Conservation (phyloP, 2,113 vertebrate species). For the Sialia sialis region DNA sequence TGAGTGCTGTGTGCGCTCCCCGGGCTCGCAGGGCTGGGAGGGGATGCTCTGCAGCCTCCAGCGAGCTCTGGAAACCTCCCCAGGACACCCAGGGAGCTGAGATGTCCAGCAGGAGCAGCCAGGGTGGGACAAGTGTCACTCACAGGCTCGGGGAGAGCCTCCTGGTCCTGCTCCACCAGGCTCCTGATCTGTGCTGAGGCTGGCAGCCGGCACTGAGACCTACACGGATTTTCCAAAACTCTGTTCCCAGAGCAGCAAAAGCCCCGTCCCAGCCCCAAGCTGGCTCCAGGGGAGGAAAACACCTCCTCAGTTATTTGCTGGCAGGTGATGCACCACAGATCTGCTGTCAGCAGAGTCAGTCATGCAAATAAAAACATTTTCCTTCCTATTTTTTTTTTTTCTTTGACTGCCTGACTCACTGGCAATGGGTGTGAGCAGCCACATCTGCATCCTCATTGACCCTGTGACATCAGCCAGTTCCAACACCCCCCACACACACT, state of each 20-base stretch:
- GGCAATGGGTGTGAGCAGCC: not conserved
- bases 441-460: not conserved
- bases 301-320: not conserved
- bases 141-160: not conserved
- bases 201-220: rapidly evolving
- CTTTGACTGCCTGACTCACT: not conserved
- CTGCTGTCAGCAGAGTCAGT: not conserved
- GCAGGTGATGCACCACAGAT: not conserved
- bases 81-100: not conserved
- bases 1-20: not conserved
- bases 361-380: not conserved
- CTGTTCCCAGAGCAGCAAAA: not conserved
- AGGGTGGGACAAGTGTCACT: not conserved
- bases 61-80: not conserved
- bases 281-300: not conserved
- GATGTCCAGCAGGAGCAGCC: not conserved
- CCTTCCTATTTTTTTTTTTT: not conserved
- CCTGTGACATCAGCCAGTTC: not conserved
- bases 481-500: rapidly evolving
- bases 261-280: too few relatives aligned
- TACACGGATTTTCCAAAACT: not conserved
- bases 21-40: not conserved
- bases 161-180: not conserved
- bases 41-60: not conserved
- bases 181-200: rapidly evolving